Conservation (phyloP, 2,888 invertebrate species). For the Papilio gigon region DNA sequence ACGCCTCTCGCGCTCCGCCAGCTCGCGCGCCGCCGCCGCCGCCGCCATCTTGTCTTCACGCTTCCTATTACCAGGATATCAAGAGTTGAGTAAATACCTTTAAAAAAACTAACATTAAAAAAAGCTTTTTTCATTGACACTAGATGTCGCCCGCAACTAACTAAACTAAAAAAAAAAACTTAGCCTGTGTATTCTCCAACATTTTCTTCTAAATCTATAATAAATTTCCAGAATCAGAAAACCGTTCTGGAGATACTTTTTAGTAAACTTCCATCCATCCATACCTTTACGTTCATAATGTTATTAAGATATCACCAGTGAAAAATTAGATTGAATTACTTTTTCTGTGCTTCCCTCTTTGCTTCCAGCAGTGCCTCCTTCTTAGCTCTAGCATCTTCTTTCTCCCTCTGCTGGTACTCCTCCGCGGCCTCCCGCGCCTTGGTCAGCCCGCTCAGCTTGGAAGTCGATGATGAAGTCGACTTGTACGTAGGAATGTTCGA, state of each 20-base stretch:
- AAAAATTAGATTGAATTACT: constrained; percentile 55
- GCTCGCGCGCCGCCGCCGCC: constrained; percentile 72
- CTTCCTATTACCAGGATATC: constrained; percentile 59
- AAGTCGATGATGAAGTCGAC: constrained; percentile 57
- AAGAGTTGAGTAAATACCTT: no score
- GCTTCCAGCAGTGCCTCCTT: constrained; percentile 83
- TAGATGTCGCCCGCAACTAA: no score
- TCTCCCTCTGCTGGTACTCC: constrained; percentile 68
- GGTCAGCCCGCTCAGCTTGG: constrained; percentile 58
- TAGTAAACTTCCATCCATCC: no score
- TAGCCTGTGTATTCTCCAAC: no score
- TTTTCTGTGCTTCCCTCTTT: constrained; percentile 81
- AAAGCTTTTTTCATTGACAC: no score
- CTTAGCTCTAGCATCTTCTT: constrained; percentile 81
- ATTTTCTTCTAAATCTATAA: no score
- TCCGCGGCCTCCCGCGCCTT: constrained; percentile 63
- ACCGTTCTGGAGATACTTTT: no score
- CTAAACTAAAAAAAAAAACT: no score
- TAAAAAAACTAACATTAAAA: no score
- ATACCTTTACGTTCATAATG: no score
- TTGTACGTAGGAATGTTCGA: constrained; percentile 54
- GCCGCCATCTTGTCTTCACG: constrained; percentile 82
- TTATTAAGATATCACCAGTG: not conserved
- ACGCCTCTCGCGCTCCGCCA: constrained; percentile 61
- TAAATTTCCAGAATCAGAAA: no score